Conservation (phyloP, 2,797 vertebrate genomes). For the Enteromius viviparus region DNA sequence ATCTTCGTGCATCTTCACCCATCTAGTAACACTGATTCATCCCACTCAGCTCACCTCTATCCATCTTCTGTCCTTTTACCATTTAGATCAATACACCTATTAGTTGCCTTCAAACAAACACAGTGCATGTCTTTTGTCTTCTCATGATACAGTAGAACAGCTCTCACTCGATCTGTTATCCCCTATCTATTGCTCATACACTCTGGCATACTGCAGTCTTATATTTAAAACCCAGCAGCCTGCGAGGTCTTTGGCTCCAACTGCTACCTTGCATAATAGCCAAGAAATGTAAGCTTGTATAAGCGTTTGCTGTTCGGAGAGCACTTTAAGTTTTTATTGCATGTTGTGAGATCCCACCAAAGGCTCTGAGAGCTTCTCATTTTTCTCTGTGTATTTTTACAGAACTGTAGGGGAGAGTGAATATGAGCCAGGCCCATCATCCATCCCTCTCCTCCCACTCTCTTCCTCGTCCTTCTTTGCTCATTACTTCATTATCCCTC, state of each 20-base stretch:
- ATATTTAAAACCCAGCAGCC: slow-evolving; percentile 27
- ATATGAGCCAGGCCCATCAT: slow-evolving; percentile 32
- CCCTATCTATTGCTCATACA: slow-evolving; percentile 1
- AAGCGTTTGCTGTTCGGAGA: slow-evolving; percentile 16
- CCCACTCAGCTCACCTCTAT: slow-evolving; percentile 11
- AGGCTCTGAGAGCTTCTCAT: slow-evolving; percentile 33
- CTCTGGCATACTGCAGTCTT: slow-evolving; percentile 10
- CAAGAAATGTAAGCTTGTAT: slow-evolving; percentile 21
- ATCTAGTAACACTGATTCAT: slow-evolving; percentile 12
- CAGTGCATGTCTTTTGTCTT: slow-evolving; percentile 12
- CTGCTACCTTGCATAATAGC: slow-evolving; percentile 47
- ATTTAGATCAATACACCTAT: slow-evolving; percentile 47
- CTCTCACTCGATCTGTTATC: not conserved
- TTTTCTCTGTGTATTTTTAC: slow-evolving; percentile 6
- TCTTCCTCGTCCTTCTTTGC: slow-evolving; percentile 45
- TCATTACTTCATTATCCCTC: slow-evolving; percentile 38
- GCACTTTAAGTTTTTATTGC: slow-evolving; percentile 53
- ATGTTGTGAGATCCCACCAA: slow-evolving; percentile 36
- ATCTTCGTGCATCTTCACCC: not conserved
- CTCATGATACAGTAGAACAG: slow-evolving; percentile 35
- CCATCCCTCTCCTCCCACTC: slow-evolving; percentile 51
- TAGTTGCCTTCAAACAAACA: slow-evolving; percentile 36
- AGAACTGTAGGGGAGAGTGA: slow-evolving; percentile 22
- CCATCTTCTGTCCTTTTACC: slow-evolving; percentile 46
- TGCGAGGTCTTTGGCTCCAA: slow-evolving; percentile 16